Evolutionary conservation across 1,140 invertebrate species (phyloP).

Genomic region (Proctacanthus coquilletti): DNA sequence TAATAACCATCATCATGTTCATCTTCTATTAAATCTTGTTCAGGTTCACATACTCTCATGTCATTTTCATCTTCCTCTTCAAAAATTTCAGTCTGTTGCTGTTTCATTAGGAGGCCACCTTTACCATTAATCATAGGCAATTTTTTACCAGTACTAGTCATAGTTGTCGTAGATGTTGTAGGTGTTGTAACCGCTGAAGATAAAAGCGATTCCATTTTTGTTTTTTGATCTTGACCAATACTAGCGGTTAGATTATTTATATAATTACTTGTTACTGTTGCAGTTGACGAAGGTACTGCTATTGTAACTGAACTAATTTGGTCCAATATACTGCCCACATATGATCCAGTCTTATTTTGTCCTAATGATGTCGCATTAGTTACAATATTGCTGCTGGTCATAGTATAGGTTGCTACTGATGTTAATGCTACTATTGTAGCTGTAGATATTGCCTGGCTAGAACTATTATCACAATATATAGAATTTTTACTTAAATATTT

Average conservation of each 20-base stretch:
- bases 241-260: no score
- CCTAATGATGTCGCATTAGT: no score
- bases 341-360: no score
- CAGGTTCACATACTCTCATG: not conserved
- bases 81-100: constrained; percentile 25
- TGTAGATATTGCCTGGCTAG: constrained; percentile 6
- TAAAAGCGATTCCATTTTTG: no score
- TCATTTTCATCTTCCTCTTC: constrained; percentile 18
- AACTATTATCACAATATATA: constrained; percentile 7
- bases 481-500: constrained; percentile 1
- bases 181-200: not conserved
- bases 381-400: no score
- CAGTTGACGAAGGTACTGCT: no score
- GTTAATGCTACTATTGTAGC: no score
- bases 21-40: constrained; percentile 3
- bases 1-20: constrained; percentile 14
- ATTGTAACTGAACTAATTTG: no score
- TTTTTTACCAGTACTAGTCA: constrained; percentile 24
- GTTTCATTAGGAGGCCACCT: constrained; percentile 19
- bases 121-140: constrained; percentile 28
- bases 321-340: no score
- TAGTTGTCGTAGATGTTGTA: constrained; percentile 8
- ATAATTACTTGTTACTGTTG: no score
- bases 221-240: no score
- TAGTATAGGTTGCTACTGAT: no score